Conservation (phyloP, 2,113 vertebrate genomes). For the Glaucidium brasilianum region DNA sequence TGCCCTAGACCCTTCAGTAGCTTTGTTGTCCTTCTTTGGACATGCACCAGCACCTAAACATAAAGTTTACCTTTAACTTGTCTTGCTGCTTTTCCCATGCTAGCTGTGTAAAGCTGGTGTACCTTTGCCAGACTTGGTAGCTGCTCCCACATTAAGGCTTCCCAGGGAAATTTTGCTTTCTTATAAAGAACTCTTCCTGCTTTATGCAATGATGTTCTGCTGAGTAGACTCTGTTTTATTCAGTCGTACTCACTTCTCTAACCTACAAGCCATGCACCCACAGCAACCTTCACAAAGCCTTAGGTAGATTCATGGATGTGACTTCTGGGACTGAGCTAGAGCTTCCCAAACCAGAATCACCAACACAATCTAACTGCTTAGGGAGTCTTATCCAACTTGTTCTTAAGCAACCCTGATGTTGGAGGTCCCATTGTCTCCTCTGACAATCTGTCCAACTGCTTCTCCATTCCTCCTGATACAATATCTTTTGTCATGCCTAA, state of each 20-base stretch:
- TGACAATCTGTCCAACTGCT: neutral
- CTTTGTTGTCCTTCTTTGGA: neutral
- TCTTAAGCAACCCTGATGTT: neutral
- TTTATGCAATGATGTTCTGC: neutral
- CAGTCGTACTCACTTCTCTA: neutral
- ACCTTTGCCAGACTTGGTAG: neutral
- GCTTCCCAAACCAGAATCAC: neutral
- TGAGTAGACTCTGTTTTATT: neutral
- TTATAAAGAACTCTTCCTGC: neutral
- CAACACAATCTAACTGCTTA: neutral
- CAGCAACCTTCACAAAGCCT: neutral
- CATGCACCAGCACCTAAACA: neutral
- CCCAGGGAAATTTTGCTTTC: neutral
- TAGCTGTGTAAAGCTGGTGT: neutral
- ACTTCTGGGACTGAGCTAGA: neutral
- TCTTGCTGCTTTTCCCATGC: neutral
- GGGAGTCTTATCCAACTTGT: neutral
- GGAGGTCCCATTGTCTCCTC: neutral
- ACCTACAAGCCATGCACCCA: neutral
- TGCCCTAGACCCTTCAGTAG: neutral
- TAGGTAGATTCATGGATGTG: accelerated
- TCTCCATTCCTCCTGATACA: neutral
- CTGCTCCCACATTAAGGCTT: neutral
- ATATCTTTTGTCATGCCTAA: neutral
- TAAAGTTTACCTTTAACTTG: neutral